These are phyloP conservation scores for Morelia viridis DNA, from an alignment of 2,797 vertebrate genomes.

Conservation along the genomic window DNA sequence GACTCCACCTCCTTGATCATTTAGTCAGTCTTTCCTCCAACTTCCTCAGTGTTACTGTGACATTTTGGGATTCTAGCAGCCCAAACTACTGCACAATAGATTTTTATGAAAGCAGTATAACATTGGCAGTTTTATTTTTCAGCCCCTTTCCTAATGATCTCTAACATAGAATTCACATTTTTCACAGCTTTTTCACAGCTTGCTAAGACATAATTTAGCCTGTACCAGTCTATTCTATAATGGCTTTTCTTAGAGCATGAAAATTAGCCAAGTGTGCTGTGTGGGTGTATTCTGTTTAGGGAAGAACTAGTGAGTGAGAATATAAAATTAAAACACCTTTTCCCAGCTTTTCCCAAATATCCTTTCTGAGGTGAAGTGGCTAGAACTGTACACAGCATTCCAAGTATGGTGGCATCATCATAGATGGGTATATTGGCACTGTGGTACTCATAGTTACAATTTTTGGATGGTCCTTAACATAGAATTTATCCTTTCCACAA, in stretches of 20 bases:
- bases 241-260: constrained; percentile 1
- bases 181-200: neutral
- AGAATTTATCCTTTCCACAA: neutral
- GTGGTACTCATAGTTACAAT: neutral
- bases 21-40: neutral
- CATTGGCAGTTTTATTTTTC: neutral
- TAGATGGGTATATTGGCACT: neutral
- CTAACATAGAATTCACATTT: neutral
- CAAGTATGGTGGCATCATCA: neutral
- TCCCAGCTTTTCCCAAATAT: neutral
- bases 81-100: neutral
- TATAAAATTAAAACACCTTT: constrained; percentile 1
- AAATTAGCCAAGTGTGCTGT: neutral
- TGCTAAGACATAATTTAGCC: neutral
- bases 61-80: neutral
- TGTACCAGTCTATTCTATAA: neutral
- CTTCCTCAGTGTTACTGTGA: neutral
- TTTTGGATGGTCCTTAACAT: neutral
- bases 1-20: neutral
- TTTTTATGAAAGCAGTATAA: neutral
- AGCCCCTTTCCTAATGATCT: neutral
- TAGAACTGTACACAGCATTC: neutral
- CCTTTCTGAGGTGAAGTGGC: neutral
- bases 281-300: neutral
- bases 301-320: neutral